Base-by-base conservation (phyloP, 2,113 vertebrate species). In the Labeo catla region DNA sequence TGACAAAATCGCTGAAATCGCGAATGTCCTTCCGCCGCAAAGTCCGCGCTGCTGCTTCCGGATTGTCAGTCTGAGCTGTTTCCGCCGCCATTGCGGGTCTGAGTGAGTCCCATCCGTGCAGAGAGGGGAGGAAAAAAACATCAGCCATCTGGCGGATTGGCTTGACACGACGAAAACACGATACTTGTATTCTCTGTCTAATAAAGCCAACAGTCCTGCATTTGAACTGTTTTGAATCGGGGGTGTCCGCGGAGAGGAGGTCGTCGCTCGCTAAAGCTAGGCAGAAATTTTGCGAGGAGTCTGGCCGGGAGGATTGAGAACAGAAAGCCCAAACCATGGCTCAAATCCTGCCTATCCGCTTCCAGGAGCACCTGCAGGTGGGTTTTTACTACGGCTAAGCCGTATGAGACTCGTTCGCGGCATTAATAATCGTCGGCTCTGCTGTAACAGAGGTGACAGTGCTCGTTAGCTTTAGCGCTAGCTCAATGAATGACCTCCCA, bases 311-410 rank as follows among this genome's bases (percentile, higher is more conserved):
- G 88, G 91, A 91, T 91, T 91, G 92, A 93, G 93, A 93, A 88
- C 88, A 84, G 72, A 86, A 92, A 91, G 90, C 90, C 50, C 28
- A 43, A 93, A 90, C 91, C 95, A 98, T 99, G 98, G 97, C 98
- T 91, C 98, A 99, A 88, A 99, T 99, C 83, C 93, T 99, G 77
- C 98, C 98, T 68, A 99, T 99, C 92, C 98, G 98, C 92, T 99
- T 99, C 94, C 98, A 99, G 96, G 97, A 97, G 96, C 97, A 97
- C 79, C 95, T 98, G 90, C 96, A 97, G 95, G 95, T 96, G 93
- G 86, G 94, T 11, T 73, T 39, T 73, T 15, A 57, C 2, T 8
- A 39, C 34, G 57, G 12, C 2, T 39, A 16, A 21, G 6, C 6
- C 39, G 1, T 49, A 49, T 19, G 21, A 8, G 2, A 16, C 8